Evolutionary conservation across 2,888 invertebrate genomes (phyloP), one percentile per base, ranked within the genome.

Genomic region (Lasioglossum pauxillum): DNA sequence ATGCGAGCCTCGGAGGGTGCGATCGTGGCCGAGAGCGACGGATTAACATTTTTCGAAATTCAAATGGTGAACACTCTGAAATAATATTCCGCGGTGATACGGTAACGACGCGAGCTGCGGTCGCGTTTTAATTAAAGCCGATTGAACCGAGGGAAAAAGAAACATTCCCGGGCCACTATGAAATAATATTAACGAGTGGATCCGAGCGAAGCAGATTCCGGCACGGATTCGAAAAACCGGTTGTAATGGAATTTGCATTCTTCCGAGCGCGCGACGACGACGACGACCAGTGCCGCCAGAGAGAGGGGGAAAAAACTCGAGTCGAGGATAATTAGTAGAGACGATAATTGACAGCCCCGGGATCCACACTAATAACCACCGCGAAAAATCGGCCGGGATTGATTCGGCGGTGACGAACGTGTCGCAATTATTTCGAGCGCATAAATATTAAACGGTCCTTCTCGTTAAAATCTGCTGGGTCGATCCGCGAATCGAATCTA

Each of bases 31-130:
- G 46, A 35, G 44, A 12, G 14, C n/a, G 35, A 1, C 19, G 44
- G 69, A 75, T 83, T 77, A 83, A 71, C 69, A 16, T 49, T 41
- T 67, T 35, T 49, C 38, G 44, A 77, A 74, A 74, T 74, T 84
- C n/a, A 49, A 83, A 74, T 71, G 4, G 67, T 38, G 83, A 77
- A 84, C 49, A 69, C 49, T 46, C 73, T 74, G 69, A 53, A 84
- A 83, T 46, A 84, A 84, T 84, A 84, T 83, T 83, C 67, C 67
- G 72, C 27, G n/a, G 31, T 23, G 73, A 78, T 74, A 53, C 41
- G 64, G 75, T 44, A 38, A 38, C 46, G 31, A 23, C 12, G 8
- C 76, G 53, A 5, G 44, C 14, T 12, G 41, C 10, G 74, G 69
- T 69, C 57, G n/a, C 53, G 10, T 69, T 74, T 16, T 41, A 83